Evolutionary conservation across 2,797 vertebrate genomes (phyloP), one percentile per base, ranked within the genome.

Genomic region (Ctenopoma kingsleyae): DNA sequence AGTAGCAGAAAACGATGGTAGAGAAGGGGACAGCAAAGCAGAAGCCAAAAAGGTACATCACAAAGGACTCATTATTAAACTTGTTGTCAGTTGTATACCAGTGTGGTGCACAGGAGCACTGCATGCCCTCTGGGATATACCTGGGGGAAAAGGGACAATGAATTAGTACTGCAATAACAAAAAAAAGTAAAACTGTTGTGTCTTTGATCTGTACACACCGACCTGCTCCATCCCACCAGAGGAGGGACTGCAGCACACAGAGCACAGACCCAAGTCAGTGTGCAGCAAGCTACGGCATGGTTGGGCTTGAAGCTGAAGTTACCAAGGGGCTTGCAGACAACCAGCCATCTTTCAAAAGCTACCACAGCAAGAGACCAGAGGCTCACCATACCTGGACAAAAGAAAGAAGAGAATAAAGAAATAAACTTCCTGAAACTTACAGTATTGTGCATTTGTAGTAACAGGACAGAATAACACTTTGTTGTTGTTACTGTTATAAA

Each of bases 1-100:
- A 86, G 54, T 95, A 95, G 79, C 93, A 95, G 87, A 94, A 94
- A 22, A 93, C 0, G 0, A 95, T 95, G 55, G 85, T 53, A 1
- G 7, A 0, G 13, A 95, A 91, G 17, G 94, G 95, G 16, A 94
- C 55, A 0, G 92, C 35, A 43, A 95, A 95, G 90, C 94, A 95
- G 87, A 95, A 95, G 67, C 83, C 81, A 84, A 95, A 95, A 43
- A 96, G 92, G 84, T 94, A 96, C 38, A 93, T 63, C 70, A 95
- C 94, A 1, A 86, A 95, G 51, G 93, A 87, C 46, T 95, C 93
- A 3, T 91, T 94, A 85, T 94, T 92, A 82, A 80, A 94, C 53
- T 94, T 93, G 88, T 92, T 94, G 74, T 80, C 80, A 7, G 89
- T 83, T 8, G 93, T 94, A 71, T 93, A 94, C 92, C 93, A 95